Conservation (phyloP, 2,888 invertebrate genomes). For the Timandra comae region DNA sequence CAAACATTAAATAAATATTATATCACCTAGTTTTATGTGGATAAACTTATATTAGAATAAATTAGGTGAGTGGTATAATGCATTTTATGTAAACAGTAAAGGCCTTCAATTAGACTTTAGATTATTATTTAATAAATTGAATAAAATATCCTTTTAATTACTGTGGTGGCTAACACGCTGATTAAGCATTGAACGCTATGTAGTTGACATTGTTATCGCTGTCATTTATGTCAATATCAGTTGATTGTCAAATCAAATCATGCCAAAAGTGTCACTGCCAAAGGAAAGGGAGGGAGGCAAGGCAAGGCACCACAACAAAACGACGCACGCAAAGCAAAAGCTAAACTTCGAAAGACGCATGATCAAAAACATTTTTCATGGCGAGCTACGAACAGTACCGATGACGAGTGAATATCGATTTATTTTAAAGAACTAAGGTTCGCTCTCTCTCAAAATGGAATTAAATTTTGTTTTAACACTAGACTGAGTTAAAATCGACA, state of each 20-base stretch:
- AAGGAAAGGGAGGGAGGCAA: slow-evolving; percentile 11
- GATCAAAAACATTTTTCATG: slow-evolving; percentile 58
- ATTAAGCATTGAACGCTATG: too few relatives aligned
- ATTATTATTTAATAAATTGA: too few relatives aligned
- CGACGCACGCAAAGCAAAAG: slow-evolving; percentile 17
- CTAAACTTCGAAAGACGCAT: slow-evolving; percentile 56
- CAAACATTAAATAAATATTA: background rate
- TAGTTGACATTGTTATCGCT: too few relatives aligned
- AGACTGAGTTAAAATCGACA: slow-evolving; percentile 34
- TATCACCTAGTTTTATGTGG: too few relatives aligned
- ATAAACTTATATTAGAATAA: too few relatives aligned
- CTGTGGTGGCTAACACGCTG: too few relatives aligned
- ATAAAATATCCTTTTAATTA: too few relatives aligned
- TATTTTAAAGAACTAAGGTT: slow-evolving; percentile 57
- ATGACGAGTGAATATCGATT: slow-evolving; percentile 62
- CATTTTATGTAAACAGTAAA: too few relatives aligned
- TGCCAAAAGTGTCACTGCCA: too few relatives aligned
- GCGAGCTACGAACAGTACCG: slow-evolving; percentile 32
- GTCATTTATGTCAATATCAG: background rate
- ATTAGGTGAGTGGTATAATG: too few relatives aligned
- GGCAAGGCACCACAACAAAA: slow-evolving; percentile 25
- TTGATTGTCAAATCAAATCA: slow-evolving; percentile 7
- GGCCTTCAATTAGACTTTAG: too few relatives aligned
- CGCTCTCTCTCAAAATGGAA: slow-evolving; percentile 44
- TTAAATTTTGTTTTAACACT: slow-evolving; percentile 28